These are phyloP conservation scores for Acrossocheilus fasciatus DNA, from an alignment of 2,797 vertebrate species.

Conservation along the genomic window DNA sequence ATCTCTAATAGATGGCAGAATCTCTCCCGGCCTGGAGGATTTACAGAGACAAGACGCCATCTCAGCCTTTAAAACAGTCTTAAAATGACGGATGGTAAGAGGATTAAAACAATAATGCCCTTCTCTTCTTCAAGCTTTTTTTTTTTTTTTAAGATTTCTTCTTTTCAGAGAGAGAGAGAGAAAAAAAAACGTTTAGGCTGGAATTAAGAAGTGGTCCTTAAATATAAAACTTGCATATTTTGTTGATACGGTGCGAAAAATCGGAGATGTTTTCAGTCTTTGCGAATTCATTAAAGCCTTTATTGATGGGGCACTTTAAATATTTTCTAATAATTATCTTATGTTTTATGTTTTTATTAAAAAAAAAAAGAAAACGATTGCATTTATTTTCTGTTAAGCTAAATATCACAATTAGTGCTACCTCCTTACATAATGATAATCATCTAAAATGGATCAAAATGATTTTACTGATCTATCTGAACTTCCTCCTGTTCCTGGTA, in stretches of 20 bases:
- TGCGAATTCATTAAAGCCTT: background rate
- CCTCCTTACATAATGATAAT: background rate
- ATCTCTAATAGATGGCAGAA: conserved; percentile 84
- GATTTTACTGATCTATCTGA: background rate
- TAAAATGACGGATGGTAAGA: conserved; percentile 98
- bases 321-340: background rate
- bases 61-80: conserved; percentile 94
- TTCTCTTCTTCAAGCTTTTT: conserved; percentile 89
- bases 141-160: conserved; percentile 90
- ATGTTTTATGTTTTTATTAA: background rate
- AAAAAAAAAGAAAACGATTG: background rate
- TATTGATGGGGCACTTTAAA: background rate
- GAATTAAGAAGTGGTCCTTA: conserved; percentile 95
- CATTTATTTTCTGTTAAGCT: background rate
- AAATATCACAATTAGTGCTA: background rate
- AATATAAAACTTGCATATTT: conserved; percentile 90
- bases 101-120: conserved; percentile 99
- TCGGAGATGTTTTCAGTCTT: background rate
- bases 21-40: conserved; percentile 87
- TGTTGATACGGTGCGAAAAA: conserved; percentile 31
- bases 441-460: background rate
- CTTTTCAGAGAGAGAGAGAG: conserved; percentile 81
- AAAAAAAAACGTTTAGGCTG: conserved; percentile 95
- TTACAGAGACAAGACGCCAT: conserved; percentile 92
- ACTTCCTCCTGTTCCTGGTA: conserved; percentile 48